Conservation (phyloP, 2,797 vertebrate genomes). For the Oreonectes daqikongensis region DNA sequence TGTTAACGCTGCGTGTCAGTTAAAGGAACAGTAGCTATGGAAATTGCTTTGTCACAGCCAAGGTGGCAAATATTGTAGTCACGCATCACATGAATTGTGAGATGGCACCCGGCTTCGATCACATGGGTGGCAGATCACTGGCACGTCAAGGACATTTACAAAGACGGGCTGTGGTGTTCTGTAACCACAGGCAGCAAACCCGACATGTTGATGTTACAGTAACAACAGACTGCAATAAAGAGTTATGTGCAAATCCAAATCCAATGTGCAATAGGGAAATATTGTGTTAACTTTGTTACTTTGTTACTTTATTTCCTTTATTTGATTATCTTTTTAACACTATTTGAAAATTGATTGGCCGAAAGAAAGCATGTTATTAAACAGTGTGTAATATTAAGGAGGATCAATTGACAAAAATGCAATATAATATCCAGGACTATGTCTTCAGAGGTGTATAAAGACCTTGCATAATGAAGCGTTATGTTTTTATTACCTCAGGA, state of each 20-base stretch:
- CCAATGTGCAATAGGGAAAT: neutral
- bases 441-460: no score
- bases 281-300: no score
- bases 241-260: neutral
- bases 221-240: neutral
- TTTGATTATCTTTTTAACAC: no score
- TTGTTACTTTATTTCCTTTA: no score
- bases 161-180: neutral
- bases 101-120: constrained; percentile 16
- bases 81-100: constrained; percentile 19
- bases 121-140: constrained; percentile 13
- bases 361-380: no score
- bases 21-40: constrained; percentile 54
- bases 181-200: neutral
- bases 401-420: no score
- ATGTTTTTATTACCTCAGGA: no score
- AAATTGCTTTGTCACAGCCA: constrained; percentile 39
- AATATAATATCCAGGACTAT: no score
- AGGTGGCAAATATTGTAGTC: constrained; percentile 39
- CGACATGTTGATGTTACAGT: neutral
- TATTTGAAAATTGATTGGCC: no score
- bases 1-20: constrained; percentile 41
- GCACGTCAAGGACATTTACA: neutral
- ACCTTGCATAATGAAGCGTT: no score
- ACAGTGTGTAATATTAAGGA: no score